Base-by-base conservation (phyloP, 2,888 invertebrate genomes). In the Trachelus tabidus region DNA sequence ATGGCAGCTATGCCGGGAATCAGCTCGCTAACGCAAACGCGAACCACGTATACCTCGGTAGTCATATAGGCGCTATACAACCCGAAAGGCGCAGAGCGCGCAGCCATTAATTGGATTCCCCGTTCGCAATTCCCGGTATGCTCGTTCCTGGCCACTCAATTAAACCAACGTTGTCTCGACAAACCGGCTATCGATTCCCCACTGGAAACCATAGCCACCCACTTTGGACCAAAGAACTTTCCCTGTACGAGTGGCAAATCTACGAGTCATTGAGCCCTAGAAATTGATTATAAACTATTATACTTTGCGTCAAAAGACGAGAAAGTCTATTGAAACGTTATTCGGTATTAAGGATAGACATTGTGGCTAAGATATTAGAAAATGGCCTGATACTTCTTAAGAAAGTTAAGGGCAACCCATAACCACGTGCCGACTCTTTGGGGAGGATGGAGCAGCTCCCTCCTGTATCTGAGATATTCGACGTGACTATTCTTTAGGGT, bases 91-190 rank as follows among this genome's bases (percentile, higher is more conserved):
- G 83, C 74, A 71, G 79, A 83, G 69, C 75, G 74, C 83, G 81
- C 79, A 74, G 79, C 84, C 85, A 84, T 87, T 88, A 87, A 87
- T 87, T 87, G 86, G 85, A 87, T 87, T 87, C 86, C 86, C 83
- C 79, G 80, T 80, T 83, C 83, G 87, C 85, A 85, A 87, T 85
- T 85, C 84, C 84, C 82, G 84, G 83, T 84, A 82, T 83, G 83
- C 81, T 79, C 79, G 79, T 73, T 83, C 77, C 81, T 82, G 83
- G 84, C 80, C 86, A 82, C 84, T 85, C 85, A 83, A 87, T 87
- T 84, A 85, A 86, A 85, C 81, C 83, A 82, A 82, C 85, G 83
- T 81, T 84, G 79, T 78, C 82, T 78, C 78, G 79, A 79, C 81
- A 81, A 81, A 81, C 75, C 77, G 81, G 78, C 76, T 80, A 79